Percentiles rank a stretch among this genome's conserved stretches.
These are phyloP conservation scores for Fragum sueziense DNA, from an alignment of 2,888 invertebrate genomes.

Conservation along the genomic window DNA sequence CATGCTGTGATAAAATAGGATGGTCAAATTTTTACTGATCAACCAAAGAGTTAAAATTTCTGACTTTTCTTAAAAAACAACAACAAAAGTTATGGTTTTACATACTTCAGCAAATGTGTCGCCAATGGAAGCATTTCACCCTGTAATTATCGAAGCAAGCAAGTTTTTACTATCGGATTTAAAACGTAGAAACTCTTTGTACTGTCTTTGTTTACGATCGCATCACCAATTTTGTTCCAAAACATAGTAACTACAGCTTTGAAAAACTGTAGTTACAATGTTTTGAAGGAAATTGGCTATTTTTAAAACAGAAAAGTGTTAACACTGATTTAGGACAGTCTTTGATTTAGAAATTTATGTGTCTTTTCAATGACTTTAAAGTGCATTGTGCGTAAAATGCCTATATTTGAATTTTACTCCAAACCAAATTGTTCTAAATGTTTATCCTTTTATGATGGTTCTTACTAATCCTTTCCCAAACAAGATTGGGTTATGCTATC, in stretches of 20 bases:
- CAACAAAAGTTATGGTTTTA: not conserved
- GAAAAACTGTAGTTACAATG: too few relatives aligned
- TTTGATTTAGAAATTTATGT: slow-evolving; percentile 14
- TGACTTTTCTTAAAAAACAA: not conserved
- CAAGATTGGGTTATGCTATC: too few relatives aligned
- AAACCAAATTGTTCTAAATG: too few relatives aligned
- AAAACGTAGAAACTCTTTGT: slow-evolving; percentile 16
- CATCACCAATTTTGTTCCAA: not conserved
- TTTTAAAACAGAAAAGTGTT: not conserved
- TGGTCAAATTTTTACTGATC: too few relatives aligned
- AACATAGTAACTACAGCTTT: not conserved
- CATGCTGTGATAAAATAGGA: too few relatives aligned
- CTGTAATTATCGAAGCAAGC: slow-evolving; percentile 31
- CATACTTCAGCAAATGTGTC: slow-evolving; percentile 4
- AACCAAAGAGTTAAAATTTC: too few relatives aligned
- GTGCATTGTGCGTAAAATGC: not conserved
- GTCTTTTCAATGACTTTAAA: not conserved
- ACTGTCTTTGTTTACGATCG: slow-evolving; percentile 3
- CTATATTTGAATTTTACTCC: too few relatives aligned
- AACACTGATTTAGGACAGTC: slow-evolving; percentile 6
- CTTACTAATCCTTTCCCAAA: too few relatives aligned
- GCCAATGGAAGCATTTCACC: not conserved
- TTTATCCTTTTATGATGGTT: too few relatives aligned
- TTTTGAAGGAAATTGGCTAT: too few relatives aligned
- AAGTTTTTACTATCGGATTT: slow-evolving; percentile 26